Evolutionary conservation across 2,797 vertebrate species (phyloP).

Genomic region (Masticophis lateralis): DNA sequence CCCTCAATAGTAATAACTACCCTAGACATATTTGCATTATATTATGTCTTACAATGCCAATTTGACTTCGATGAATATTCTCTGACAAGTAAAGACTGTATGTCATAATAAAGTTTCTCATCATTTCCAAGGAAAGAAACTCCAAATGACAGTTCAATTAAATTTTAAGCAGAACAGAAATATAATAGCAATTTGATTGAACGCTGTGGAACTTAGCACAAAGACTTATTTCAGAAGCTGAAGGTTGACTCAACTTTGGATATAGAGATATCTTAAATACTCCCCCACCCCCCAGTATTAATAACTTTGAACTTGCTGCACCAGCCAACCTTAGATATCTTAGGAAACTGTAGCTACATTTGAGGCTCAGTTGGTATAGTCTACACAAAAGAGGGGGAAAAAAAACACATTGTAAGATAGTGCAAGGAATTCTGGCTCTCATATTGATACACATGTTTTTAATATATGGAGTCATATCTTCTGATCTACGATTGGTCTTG

Average conservation of each 20-base stretch:
- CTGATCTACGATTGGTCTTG: background rate
- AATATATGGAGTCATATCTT: background rate
- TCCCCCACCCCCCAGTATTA: background rate
- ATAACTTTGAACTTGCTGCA: background rate
- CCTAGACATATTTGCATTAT: background rate
- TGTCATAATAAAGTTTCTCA: conserved; percentile 14
- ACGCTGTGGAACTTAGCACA: background rate
- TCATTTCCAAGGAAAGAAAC: conserved; percentile 5
- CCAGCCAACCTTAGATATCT: background rate
- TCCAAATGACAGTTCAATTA: conserved; percentile 3
- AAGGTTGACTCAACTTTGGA: background rate
- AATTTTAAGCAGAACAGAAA: conserved; percentile 5
- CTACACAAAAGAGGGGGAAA: background rate
- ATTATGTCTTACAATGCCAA: background rate
- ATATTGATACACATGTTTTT: background rate
- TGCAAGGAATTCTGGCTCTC: background rate
- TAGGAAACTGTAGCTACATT: background rate
- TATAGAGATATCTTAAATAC: background rate
- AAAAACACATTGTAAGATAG: background rate
- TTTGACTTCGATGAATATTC: conserved; percentile 2
- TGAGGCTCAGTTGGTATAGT: too few species aligned
- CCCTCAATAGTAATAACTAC: background rate
- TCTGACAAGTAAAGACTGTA: background rate
- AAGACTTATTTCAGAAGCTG: background rate
- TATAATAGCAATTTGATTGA: conserved; percentile 1